Evolutionary conservation across 2,888 invertebrate species (phyloP).

Genomic region (Rhagonycha lutea): DNA sequence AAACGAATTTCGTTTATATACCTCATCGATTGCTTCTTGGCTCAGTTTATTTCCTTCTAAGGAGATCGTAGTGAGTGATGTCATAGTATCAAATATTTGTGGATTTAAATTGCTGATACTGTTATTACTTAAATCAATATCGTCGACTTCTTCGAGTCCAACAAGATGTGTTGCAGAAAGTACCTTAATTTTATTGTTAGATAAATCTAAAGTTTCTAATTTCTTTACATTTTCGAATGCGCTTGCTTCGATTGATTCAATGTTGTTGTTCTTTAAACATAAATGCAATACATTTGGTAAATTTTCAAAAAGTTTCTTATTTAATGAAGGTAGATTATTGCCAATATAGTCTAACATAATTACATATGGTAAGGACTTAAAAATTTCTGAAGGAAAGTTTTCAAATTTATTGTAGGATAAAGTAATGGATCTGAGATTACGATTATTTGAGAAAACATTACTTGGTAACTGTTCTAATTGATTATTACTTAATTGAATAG

Average conservation of each 20-base stretch:
- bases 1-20: too few species aligned
- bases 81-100: background rate
- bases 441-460: background rate
- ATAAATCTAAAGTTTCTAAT: background rate
- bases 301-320: background rate
- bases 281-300: background rate
- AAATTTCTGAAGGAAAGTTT: background rate
- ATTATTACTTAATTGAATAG: background rate
- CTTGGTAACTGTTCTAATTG: background rate
- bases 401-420: background rate
- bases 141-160: background rate
- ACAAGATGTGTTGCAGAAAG: background rate
- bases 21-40: background rate
- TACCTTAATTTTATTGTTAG: background rate
- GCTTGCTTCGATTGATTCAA: background rate
- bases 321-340: background rate
- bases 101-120: background rate
- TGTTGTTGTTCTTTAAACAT: background rate
- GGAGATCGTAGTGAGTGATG: background rate
- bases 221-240: background rate
- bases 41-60: constrained; percentile 1
- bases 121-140: background rate
- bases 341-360: background rate
- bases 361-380: background rate
- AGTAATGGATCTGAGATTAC: background rate